Evolutionary conservation across 2,888 invertebrate genomes (phyloP).

Genomic region (Trisateles emortualis): DNA sequence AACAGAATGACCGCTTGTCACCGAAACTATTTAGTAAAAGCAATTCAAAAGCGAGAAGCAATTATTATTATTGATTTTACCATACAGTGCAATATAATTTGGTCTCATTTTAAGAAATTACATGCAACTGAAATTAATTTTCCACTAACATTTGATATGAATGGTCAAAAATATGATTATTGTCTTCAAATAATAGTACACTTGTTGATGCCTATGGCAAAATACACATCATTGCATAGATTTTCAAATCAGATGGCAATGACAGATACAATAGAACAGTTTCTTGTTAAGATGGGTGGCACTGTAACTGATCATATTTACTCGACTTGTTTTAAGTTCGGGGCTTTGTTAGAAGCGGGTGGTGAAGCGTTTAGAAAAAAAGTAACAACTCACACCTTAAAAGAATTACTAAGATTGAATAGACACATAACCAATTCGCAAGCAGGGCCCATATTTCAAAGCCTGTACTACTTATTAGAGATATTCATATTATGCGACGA

Average conservation of each 20-base stretch:
- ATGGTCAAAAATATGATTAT: conserved; percentile 51
- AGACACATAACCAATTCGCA: conserved; percentile 49
- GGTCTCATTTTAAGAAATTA: conserved; percentile 47
- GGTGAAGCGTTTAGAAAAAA: conserved; percentile 27
- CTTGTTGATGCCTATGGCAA: conserved; percentile 46
- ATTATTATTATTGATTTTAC: conserved; percentile 44
- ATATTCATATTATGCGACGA: conserved; percentile 50
- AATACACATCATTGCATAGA: conserved; percentile 26
- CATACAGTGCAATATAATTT: conserved; percentile 49
- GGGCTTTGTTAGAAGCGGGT: conserved; percentile 29
- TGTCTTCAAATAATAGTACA: conserved; percentile 52
- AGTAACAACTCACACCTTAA: conserved; percentile 41
- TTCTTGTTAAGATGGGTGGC: conserved; percentile 36
- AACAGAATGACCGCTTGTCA: conserved; percentile 42
- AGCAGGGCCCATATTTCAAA: conserved; percentile 55
- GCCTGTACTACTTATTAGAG: conserved; percentile 53
- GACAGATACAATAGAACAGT: conserved; percentile 34
- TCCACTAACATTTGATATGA: conserved; percentile 50
- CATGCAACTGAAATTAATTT: conserved; percentile 23
- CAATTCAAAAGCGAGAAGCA: conserved; percentile 47
- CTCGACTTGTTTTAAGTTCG: conserved; percentile 42
- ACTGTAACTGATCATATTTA: conserved; percentile 51
- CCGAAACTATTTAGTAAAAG: conserved; percentile 38
- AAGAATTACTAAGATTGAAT: conserved; percentile 50
- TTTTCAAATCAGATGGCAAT: conserved; percentile 1